These are phyloP conservation scores for Gallinago nigripennis DNA, from an alignment of 2,797 vertebrate genomes.

Conservation along the genomic window DNA sequence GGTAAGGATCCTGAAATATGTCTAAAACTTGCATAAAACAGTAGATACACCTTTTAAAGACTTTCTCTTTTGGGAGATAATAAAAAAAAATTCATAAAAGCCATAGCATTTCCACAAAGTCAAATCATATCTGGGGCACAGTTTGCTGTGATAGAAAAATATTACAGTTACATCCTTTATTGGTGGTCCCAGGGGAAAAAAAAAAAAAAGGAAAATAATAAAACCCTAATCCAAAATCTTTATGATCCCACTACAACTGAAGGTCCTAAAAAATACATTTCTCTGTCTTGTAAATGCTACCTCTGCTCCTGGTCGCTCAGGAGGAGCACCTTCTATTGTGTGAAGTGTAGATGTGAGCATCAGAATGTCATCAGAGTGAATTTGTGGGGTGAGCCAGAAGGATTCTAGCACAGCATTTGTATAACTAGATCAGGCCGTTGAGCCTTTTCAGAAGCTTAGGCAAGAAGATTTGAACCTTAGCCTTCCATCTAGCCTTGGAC, in stretches of 20 bases:
- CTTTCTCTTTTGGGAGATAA: background rate
- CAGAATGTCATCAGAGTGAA: background rate
- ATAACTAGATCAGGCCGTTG: background rate
- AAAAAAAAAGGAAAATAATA: background rate
- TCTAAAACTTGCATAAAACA: background rate
- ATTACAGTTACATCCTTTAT: background rate
- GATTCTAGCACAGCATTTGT: background rate
- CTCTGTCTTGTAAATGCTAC: background rate
- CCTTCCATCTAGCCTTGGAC: background rate
- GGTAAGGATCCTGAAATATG: background rate
- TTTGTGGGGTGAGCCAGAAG: background rate
- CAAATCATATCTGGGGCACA: background rate
- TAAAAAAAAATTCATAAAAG: background rate
- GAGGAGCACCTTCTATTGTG: background rate
- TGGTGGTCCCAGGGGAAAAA: rapidly evolving
- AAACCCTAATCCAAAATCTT: background rate
- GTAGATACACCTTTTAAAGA: background rate
- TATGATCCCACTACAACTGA: background rate
- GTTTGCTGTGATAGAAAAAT: background rate
- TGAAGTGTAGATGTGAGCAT: background rate
- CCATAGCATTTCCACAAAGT: background rate
- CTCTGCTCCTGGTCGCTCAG: background rate
- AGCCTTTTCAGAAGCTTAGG: background rate
- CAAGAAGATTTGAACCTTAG: background rate
- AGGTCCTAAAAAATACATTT: background rate